Evolutionary conservation across 2,888 invertebrate species (phyloP).

Genomic region (Dendrolimus pini): DNA sequence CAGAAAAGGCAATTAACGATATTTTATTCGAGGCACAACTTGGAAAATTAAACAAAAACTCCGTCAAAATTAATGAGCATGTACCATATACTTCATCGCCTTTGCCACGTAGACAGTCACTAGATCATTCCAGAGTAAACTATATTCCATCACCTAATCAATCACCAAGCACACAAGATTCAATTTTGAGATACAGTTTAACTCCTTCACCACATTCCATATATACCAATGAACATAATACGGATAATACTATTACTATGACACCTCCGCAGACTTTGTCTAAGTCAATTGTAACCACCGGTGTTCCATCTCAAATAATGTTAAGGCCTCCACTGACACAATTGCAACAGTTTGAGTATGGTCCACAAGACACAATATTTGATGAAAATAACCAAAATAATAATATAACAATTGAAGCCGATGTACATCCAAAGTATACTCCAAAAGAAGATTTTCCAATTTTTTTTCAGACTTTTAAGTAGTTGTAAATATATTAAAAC

Average conservation of each 20-base stretch:
- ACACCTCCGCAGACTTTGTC: slow-evolving; percentile 1
- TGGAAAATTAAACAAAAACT: too few species aligned
- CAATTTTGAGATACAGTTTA: slow-evolving; percentile 1
- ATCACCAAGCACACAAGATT: slow-evolving; percentile 2
- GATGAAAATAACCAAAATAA: slow-evolving; percentile 2
- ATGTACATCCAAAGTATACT: too few species aligned
- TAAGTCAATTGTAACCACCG: slow-evolving; percentile 1
- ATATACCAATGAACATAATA: slow-evolving; percentile 1
- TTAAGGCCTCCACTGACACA: too few species aligned
- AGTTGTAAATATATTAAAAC: too few species aligned
- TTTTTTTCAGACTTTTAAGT: too few species aligned
- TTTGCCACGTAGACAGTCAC: background rate
- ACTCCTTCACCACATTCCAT: slow-evolving; percentile 2
- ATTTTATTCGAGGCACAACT: too few species aligned
- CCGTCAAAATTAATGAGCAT: background rate
- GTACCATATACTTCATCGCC: background rate
- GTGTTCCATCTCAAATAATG: slow-evolving; percentile 1
- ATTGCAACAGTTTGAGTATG: too few species aligned
- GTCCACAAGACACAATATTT: too few species aligned
- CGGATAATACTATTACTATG: slow-evolving; percentile 1
- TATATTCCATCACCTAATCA: slow-evolving; percentile 4
- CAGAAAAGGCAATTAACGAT: too few species aligned
- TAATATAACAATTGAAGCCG: slow-evolving; percentile 3
- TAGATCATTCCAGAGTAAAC: slow-evolving; percentile 3
- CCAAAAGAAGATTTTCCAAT: too few species aligned